Base-by-base conservation (phyloP, 2,888 invertebrate species). In the Agrypnus murinus region DNA sequence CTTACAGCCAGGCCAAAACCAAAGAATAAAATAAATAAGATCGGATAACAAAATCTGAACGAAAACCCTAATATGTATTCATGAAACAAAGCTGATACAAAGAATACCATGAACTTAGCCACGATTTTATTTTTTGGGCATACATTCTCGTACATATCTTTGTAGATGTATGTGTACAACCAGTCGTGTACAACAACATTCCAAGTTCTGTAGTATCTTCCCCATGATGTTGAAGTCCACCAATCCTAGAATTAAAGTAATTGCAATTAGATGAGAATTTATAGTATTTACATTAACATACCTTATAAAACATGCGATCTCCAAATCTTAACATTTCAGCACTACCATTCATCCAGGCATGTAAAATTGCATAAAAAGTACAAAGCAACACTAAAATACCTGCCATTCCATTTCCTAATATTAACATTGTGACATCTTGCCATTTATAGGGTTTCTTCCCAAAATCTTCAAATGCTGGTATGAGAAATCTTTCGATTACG, bases 101-200 rank as follows among this genome's bases (percentile, higher is more conserved):
- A 79, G 78, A 96, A 95, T 0, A 95, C 95, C 8, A 87, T 80
- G 1, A 90, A 81, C 77, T 90, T 91, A 0, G 93, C 88, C 0
- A 89, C 73, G 0, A 83, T 40, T 57, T 87, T 88, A 66, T 86
- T 88, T 9, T 86, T 84, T 0, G 85, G 83, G 1, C 84, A 82
- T 0, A 89, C 70, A 25, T 86, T 77, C 59, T 85, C 87, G 73
- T 87, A 85, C 38, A 86, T 77, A 62, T 96, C 97, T 79, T 90
- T 91, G 85, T 96, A 97, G 69, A 99, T 89, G 84, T 98, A 96
- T 2, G 92, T 91, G 78, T 96, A 95, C 0, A 98, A 88, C 97
- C 97, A 99, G 77, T 96, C 95, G 83, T 98, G 95, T 0, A 98
- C 97, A 0, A 98, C 92, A 12, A 95, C 90, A 84, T 99, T 99